phyloP scores from a whole-genome alignment of 1,140 invertebrate species.

The Zaprionus africanus region DNA sequence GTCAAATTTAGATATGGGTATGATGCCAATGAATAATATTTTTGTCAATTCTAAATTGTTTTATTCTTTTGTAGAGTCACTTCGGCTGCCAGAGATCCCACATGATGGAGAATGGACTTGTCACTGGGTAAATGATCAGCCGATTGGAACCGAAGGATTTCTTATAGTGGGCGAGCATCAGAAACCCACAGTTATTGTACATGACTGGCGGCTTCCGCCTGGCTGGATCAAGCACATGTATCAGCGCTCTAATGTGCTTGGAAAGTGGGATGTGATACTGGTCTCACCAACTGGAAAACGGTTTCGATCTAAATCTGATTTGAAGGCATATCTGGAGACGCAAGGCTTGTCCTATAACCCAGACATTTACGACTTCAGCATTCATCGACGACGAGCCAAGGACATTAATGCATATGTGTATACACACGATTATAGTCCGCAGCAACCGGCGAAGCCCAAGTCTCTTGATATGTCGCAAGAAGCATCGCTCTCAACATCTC shows the following conservation, averaged over 20 bases:
- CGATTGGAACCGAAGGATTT: constrained; percentile 86
- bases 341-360: constrained; percentile 85
- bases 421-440: constrained; percentile 80
- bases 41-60: neutral
- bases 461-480: constrained; percentile 55
- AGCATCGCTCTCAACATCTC: constrained; percentile 3
- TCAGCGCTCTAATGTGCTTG: constrained; percentile 88
- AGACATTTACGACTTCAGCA: constrained; percentile 87
- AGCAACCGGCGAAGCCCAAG: constrained; percentile 64
- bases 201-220: constrained; percentile 89
- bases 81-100: constrained; percentile 76
- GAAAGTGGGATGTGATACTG: constrained; percentile 92
- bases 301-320: constrained; percentile 87
- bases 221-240: constrained; percentile 92
- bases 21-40: constrained; percentile 16
- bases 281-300: constrained; percentile 87
- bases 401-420: constrained; percentile 85
- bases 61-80: constrained; percentile 44
- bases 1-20: constrained; percentile 76
- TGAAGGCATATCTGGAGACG: constrained; percentile 86
- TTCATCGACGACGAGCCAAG: constrained; percentile 86
- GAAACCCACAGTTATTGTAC: constrained; percentile 88
- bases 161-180: constrained; percentile 84
- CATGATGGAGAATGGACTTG: constrained; percentile 86
- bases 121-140: constrained; percentile 87